These are phyloP conservation scores for Andrena flavipes DNA, from an alignment of 2,888 invertebrate genomes.

Conservation along the genomic window DNA sequence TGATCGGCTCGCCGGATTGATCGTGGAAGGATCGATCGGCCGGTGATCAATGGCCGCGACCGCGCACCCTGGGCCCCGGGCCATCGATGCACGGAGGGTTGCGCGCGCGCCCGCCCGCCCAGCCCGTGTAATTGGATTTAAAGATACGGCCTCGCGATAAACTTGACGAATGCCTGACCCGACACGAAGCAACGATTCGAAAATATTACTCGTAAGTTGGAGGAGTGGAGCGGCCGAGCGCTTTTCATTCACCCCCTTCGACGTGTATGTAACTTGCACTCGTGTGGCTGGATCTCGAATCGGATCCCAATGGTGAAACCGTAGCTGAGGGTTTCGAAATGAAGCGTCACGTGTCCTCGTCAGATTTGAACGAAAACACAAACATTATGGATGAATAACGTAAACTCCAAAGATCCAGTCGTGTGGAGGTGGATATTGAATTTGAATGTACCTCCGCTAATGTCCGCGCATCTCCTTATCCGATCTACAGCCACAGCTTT, in stretches of 20 bases:
- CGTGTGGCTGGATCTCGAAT: neutral
- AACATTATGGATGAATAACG: no score
- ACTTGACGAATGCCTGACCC: slow-evolving; percentile 42
- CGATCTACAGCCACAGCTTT: neutral
- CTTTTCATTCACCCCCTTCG: neutral
- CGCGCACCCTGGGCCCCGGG: slow-evolving; percentile 7
- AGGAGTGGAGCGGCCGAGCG: neutral
- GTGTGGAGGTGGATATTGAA: no score
- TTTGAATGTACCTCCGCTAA: no score
- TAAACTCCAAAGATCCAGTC: no score
- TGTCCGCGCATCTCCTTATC: no score
- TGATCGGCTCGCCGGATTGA: slow-evolving; percentile 48
- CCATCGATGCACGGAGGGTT: slow-evolving; percentile 25
- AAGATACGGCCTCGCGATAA: slow-evolving; percentile 48
- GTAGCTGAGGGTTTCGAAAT: no score
- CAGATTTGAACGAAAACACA: no score
- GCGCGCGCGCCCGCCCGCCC: neutral
- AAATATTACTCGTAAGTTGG: slow-evolving; percentile 37
- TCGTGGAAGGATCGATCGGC: slow-evolving; percentile 55
- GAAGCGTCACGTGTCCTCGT: no score
- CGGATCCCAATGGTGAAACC: neutral
- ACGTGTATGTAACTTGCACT: neutral
- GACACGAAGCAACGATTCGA: slow-evolving; percentile 27
- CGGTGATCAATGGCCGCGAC: slow-evolving; percentile 55
- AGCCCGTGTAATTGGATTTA: slow-evolving; percentile 56